A percentile compares a stretch with the other conserved stretches of the same genome.
phyloP scores from a whole-genome alignment of 2,113 vertebrate species.

The Peromyscus polionotus region DNA sequence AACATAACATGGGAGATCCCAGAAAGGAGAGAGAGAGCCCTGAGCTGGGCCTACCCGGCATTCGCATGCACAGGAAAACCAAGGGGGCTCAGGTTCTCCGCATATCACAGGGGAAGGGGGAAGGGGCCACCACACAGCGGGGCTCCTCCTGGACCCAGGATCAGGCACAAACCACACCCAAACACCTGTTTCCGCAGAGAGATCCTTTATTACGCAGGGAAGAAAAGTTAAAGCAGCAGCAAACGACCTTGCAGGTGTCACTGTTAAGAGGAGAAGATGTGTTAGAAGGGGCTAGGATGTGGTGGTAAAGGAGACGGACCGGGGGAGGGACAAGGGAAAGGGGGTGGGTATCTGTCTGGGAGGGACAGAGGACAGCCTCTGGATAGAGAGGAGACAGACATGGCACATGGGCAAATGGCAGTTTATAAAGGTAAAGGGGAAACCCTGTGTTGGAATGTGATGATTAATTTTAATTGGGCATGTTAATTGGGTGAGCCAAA shows the following conservation, averaged over 20 bases:
- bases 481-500: background rate
- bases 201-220: background rate
- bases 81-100: background rate
- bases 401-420: background rate
- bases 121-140: too few relatives aligned
- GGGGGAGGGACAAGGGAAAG: background rate
- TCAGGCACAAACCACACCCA: background rate
- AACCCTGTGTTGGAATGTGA: too few relatives aligned
- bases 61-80: background rate
- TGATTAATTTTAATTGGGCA: too few relatives aligned
- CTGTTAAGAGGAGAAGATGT: too few relatives aligned
- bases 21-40: background rate
- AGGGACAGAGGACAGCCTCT: background rate
- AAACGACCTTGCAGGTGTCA: too few relatives aligned
- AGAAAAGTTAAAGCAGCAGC: background rate
- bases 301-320: background rate
- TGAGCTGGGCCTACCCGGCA: background rate
- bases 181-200: background rate
- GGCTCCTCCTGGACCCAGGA: background rate
- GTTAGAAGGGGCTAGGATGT: background rate
- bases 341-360: background rate
- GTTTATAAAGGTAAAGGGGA: background rate
- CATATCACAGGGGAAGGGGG: too few relatives aligned
- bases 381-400: background rate
- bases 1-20: background rate